Percentiles rank a stretch among this genome's conserved stretches.
Conservation (phyloP, 2,888 invertebrate genomes). For the Calephelis perditalis region DNA sequence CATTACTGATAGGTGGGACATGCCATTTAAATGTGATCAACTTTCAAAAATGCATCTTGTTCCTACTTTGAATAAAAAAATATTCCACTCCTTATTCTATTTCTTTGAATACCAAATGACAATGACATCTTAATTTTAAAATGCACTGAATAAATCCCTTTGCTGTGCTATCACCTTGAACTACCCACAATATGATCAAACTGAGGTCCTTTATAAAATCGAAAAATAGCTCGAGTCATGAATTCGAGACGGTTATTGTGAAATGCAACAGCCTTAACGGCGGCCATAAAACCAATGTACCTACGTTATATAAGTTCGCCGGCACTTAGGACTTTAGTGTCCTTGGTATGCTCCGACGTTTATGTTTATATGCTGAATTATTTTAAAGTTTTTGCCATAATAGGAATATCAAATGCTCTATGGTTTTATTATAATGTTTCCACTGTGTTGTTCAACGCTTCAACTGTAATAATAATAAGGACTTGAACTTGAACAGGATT, state of each 20-base stretch:
- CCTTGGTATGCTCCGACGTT: conserved; percentile 1
- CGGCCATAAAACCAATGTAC: conserved; percentile 12
- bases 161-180: not conserved
- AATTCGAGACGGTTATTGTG: conserved; percentile 22
- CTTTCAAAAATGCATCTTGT: too few species aligned
- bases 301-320: conserved; percentile 6
- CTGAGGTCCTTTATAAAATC: conserved; percentile 13
- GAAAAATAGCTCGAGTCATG: conserved; percentile 19
- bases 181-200: conserved; percentile 7
- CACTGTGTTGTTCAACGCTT: too few species aligned
- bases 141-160: too few species aligned
- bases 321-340: conserved; percentile 13
- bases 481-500: too few species aligned
- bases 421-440: too few species aligned
- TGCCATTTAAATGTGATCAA: too few species aligned
- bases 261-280: conserved; percentile 24
- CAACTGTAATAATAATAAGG: too few species aligned
- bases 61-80: too few species aligned
- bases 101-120: too few species aligned
- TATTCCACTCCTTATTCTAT: too few species aligned
- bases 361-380: conserved; percentile 7
- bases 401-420: not conserved
- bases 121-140: too few species aligned
- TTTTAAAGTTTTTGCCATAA: conserved; percentile 1
- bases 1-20: too few species aligned